These are phyloP conservation scores for Scolopax bukidnonensis DNA, from an alignment of 2,797 vertebrate species.

Conservation along the genomic window DNA sequence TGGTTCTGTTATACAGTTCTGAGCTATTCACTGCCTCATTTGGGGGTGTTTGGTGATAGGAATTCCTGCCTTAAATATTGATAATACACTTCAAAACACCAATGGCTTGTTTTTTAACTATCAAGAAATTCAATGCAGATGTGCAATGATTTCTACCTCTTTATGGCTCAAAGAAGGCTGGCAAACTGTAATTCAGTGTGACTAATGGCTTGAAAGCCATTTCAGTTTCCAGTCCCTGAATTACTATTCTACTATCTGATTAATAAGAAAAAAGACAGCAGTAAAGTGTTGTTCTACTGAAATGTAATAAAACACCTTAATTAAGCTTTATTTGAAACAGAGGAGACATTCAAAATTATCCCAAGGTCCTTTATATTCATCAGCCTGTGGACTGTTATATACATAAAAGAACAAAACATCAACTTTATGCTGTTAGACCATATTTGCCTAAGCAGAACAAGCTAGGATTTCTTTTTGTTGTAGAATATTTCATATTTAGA, in stretches of 20 bases:
- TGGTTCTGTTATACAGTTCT: not conserved
- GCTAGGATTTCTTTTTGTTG: not conserved
- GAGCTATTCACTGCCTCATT: not conserved
- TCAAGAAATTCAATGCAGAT: not conserved
- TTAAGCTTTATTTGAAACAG: not conserved
- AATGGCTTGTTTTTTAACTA: not conserved
- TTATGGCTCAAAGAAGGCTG: not conserved
- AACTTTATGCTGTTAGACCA: not conserved
- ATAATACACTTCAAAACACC: not conserved
- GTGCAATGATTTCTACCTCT: not conserved
- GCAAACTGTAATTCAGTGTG: not conserved
- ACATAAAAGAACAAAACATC: not conserved
- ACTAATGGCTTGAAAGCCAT: not conserved
- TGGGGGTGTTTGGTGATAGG: not conserved
- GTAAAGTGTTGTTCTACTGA: not conserved
- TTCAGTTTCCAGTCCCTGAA: not conserved
- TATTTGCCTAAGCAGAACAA: not conserved
- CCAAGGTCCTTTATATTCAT: not conserved
- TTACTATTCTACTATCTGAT: not conserved
- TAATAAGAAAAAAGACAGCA: not conserved
- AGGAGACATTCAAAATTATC: not conserved
- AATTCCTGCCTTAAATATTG: not conserved
- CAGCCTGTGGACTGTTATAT: not conserved
- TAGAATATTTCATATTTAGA: not conserved
- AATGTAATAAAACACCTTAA: not conserved